These are phyloP conservation scores for Serinus canaria DNA, from an alignment of 2,113 vertebrate species.

Conservation along the genomic window DNA sequence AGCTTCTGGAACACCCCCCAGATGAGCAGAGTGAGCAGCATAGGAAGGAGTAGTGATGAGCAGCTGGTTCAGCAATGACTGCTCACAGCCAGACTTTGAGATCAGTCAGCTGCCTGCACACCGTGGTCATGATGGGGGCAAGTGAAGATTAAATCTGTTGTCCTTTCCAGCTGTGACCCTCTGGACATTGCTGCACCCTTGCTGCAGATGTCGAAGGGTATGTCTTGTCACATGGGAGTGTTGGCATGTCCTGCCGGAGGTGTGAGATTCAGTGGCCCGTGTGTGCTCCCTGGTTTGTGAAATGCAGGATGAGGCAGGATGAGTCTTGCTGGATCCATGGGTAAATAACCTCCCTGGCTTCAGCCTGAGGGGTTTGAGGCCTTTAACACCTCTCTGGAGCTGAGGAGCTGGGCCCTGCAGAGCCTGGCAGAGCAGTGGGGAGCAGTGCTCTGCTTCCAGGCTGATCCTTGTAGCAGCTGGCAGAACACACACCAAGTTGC, in stretches of 20 bases:
- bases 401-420: neutral
- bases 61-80: neutral
- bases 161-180: neutral
- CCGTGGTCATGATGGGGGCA: neutral
- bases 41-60: neutral
- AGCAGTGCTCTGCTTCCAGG: neutral
- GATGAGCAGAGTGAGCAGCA: neutral
- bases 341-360: neutral
- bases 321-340: neutral
- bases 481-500: neutral
- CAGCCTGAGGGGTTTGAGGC: neutral
- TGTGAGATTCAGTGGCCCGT: neutral
- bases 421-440: neutral
- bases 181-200: neutral
- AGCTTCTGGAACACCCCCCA: neutral
- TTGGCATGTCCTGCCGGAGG: neutral
- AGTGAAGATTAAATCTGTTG: neutral
- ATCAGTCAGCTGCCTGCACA: neutral
- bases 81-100: neutral
- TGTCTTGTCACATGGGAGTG: neutral
- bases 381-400: neutral
- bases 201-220: neutral
- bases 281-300: neutral
- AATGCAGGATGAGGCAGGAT: neutral
- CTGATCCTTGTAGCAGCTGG: neutral